Base-by-base conservation (phyloP, 2,113 vertebrate species). In the Shinisaurus crocodilurus region DNA sequence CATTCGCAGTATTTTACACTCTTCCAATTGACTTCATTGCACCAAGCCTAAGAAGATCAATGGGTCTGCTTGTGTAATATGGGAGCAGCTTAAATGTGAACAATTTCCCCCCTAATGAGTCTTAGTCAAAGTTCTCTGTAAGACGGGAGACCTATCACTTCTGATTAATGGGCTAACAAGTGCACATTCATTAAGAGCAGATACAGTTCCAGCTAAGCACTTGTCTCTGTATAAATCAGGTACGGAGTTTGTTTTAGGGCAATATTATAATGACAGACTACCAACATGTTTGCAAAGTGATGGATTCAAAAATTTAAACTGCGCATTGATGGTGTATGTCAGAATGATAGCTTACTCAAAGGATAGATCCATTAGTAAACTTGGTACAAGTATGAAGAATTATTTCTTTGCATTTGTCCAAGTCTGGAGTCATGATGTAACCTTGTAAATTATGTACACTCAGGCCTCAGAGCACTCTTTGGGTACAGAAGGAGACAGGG, bases 111-210 rank as follows among this genome's bases (percentile, higher is more conserved):
- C 15, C 48, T 72, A 40, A 88, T 32, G 50, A 82, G 57, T 75
- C 50, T 15, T 57, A 70, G 43, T 81, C 15, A 45, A 82, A 89
- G 29, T 82, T 82, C 80, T 60, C 45, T 82, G 45, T 70, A 15
- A 54, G 45, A 54, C 6, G 6, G 40, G 67, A 89, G 40, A 63
- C 80, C 37, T 3, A 60, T 75, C 69, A 83, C 67, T 89, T 89
- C 50, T 89, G 54, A 89, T 45, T 89, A 75, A 65, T 83, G 29
- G 29, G 75, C 37, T 48, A 83, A 74, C 80, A 83, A 57, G 48
- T 83, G 54, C 25, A 74, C 32, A 32, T 80, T 88, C 65, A 48
- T 88, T 81, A 88, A 81, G 45, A n/a, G 63, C 18, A n/a, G n/a
- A 57, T 72, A 40, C 20, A 79, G 27, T 63, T 75, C 54, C 70